These are phyloP conservation scores for Teinopalpus imperialis DNA, from an alignment of 2,888 invertebrate genomes.

Conservation along the genomic window DNA sequence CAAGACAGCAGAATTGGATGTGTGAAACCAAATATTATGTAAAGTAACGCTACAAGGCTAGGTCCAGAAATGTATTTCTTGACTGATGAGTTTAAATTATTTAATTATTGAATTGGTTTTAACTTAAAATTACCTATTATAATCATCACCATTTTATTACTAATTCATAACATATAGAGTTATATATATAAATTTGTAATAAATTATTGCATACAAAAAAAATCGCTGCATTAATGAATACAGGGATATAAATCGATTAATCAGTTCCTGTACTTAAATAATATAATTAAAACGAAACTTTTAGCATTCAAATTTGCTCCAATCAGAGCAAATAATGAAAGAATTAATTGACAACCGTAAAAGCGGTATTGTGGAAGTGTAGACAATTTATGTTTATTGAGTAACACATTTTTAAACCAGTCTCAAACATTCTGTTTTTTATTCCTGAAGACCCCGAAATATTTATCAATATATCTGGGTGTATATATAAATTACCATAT, in stretches of 20 bases:
- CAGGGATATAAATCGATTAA: conserved; percentile 36
- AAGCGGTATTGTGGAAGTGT: conserved; percentile 52
- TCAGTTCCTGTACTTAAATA: conserved; percentile 30
- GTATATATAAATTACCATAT: too few species aligned
- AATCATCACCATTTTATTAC: too few species aligned
- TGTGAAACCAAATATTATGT: too few species aligned
- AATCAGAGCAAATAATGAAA: conserved; percentile 64
- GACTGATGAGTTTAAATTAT: too few species aligned
- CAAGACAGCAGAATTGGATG: too few species aligned
- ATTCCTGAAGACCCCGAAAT: not conserved
- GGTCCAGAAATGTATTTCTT: too few species aligned
- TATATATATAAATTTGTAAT: too few species aligned
- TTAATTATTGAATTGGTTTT: too few species aligned
- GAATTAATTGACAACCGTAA: conserved; percentile 65
- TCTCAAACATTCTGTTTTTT: conserved; percentile 45
- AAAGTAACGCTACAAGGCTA: too few species aligned
- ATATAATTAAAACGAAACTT: conserved; percentile 48
- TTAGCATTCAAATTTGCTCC: conserved; percentile 46
- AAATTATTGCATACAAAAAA: too few species aligned
- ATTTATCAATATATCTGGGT: not conserved
- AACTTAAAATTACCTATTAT: too few species aligned
- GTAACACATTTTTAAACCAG: conserved; percentile 40
- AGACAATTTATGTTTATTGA: conserved; percentile 59
- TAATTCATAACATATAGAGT: too few species aligned
- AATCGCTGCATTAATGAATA: conserved; percentile 44